Evolutionary conservation across 2,888 invertebrate genomes (phyloP).

Genomic region (Oxytorus armatus): DNA sequence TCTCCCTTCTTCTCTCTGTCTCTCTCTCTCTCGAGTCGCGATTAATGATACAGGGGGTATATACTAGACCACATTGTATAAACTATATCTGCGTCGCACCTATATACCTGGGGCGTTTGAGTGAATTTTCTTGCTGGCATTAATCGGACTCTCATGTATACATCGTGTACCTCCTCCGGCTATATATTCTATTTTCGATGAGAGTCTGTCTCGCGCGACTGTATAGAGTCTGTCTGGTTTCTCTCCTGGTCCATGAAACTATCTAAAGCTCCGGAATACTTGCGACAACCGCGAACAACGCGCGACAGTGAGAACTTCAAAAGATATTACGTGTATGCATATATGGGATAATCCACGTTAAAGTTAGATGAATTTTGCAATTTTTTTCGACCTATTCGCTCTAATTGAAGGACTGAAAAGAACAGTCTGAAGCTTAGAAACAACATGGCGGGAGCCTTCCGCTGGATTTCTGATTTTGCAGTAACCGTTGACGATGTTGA

Average conservation of each 20-base stretch:
- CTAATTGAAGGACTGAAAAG: no score
- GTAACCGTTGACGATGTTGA: no score
- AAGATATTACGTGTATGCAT: not conserved
- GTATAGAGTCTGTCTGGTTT: not conserved
- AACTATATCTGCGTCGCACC: not conserved
- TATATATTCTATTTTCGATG: constrained; percentile 32
- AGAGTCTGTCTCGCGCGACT: constrained; percentile 9
- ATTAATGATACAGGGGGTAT: constrained; percentile 60
- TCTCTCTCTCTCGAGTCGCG: constrained; percentile 10
- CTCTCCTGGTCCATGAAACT: not conserved
- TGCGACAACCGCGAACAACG: constrained; percentile 5
- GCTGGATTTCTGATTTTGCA: no score
- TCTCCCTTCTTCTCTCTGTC: not conserved
- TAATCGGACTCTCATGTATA: constrained; percentile 15
- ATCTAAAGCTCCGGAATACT: constrained; percentile 27
- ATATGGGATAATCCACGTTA: not conserved
- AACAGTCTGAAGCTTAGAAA: no score
- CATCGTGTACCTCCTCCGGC: not conserved
- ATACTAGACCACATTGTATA: constrained; percentile 14
- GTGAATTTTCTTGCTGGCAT: constrained; percentile 15
- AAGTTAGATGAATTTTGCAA: not conserved
- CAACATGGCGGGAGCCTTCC: no score
- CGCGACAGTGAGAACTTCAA: not conserved
- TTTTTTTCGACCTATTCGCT: no score
- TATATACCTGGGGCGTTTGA: not conserved